Conservation (phyloP, 1,140 invertebrate genomes). For the Theocolax elegans region DNA sequence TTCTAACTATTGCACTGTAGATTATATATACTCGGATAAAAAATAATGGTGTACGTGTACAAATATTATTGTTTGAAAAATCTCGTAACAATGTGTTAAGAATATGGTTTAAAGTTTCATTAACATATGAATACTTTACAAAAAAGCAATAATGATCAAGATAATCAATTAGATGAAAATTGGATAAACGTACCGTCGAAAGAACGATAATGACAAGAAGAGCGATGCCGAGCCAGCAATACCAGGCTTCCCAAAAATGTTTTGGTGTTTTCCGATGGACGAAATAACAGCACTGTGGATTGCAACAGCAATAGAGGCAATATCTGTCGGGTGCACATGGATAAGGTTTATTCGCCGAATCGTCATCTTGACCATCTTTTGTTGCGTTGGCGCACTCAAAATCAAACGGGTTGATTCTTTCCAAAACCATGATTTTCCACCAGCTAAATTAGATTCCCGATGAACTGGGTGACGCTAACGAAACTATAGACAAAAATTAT, state of each 20-base stretch:
- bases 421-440: constrained; percentile 5
- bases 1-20: too few species aligned
- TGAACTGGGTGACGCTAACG: too few species aligned
- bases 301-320: constrained; percentile 56
- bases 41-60: too few species aligned
- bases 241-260: constrained; percentile 61
- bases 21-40: too few species aligned
- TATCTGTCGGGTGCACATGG: constrained; percentile 50
- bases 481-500: too few species aligned
- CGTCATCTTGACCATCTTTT: constrained; percentile 36
- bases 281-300: constrained; percentile 54
- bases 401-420: constrained; percentile 47
- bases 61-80: too few species aligned
- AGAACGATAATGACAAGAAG: constrained; percentile 55
- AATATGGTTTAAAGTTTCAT: too few species aligned
- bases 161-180: too few species aligned
- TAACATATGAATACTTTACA: too few species aligned
- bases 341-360: constrained; percentile 43
- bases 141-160: too few species aligned
- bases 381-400: constrained; percentile 51
- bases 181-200: constrained; percentile 49
- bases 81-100: too few species aligned
- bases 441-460: too few species aligned
- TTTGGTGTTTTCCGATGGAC: constrained; percentile 55
- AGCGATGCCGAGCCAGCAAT: constrained; percentile 59